These are phyloP conservation scores for Muschampia plurimacula DNA, from an alignment of 2,888 invertebrate species.

Conservation along the genomic window DNA sequence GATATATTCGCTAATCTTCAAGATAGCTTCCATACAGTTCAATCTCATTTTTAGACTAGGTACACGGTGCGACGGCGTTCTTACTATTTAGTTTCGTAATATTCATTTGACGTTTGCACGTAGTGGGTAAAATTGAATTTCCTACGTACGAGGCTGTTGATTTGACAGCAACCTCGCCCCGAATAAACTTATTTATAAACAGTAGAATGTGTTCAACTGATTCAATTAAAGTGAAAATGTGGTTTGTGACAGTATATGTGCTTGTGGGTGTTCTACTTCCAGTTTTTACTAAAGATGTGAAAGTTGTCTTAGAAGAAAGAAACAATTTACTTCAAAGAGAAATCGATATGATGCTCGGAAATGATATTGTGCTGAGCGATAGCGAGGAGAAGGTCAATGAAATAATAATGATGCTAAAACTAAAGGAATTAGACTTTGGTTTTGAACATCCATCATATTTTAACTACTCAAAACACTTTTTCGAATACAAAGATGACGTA, in stretches of 20 bases:
- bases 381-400: constrained; percentile 84
- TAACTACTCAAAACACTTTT: constrained; percentile 88
- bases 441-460: constrained; percentile 79
- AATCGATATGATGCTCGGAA: constrained; percentile 79
- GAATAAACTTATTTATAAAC: constrained; percentile 36
- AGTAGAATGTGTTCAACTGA: constrained; percentile 17
- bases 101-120: constrained; percentile 17
- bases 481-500: constrained; percentile 86
- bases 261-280: constrained; percentile 27
- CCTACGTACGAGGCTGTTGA: constrained; percentile 7
- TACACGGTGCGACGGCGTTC: background rate
- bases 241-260: constrained; percentile 42
- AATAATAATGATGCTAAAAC: constrained; percentile 85
- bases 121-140: constrained; percentile 22
- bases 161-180: constrained; percentile 28
- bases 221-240: constrained; percentile 52
- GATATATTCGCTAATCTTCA: too few relatives aligned
- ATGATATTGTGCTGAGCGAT: constrained; percentile 76
- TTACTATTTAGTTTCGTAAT: constrained; percentile 23
- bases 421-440: constrained; percentile 77
- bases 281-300: constrained; percentile 43
- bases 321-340: constrained; percentile 79
- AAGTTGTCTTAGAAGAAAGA: constrained; percentile 61
- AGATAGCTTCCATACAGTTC: too few relatives aligned
- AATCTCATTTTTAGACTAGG: too few relatives aligned